A percentile compares a stretch with the other conserved stretches of the same genome.
Conservation (phyloP, 1,140 invertebrate genomes). For the Scaptodrosophila lebanonensis region DNA sequence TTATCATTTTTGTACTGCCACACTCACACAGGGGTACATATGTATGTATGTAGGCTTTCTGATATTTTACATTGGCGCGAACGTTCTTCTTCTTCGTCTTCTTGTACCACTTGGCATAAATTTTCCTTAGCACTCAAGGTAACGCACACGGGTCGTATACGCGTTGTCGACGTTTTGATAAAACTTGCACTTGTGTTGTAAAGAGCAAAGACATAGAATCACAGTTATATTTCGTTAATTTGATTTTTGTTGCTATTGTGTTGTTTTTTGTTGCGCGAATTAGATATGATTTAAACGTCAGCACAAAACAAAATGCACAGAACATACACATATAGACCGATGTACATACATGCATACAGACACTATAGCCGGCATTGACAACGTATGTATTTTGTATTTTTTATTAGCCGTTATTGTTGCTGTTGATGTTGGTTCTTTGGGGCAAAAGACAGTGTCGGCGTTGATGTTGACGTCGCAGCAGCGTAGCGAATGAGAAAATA, state of each 20-base stretch:
- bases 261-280: background rate
- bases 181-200: too few relatives aligned
- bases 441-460: constrained; percentile 3
- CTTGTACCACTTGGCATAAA: constrained; percentile 37
- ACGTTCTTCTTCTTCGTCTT: background rate
- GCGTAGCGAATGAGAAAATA: constrained; percentile 28
- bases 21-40: background rate
- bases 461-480: constrained; percentile 60
- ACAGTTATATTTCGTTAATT: constrained; percentile 6
- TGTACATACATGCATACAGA: constrained; percentile 21
- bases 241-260: constrained; percentile 16
- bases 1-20: constrained; percentile 38
- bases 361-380: constrained; percentile 36
- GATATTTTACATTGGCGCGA: too few relatives aligned
- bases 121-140: constrained; percentile 48
- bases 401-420: background rate
- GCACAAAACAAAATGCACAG: constrained; percentile 21
- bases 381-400: constrained; percentile 23
- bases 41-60: too few relatives aligned
- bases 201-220: background rate
- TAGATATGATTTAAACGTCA: constrained; percentile 32
- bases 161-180: constrained; percentile 25
- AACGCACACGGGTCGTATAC: constrained; percentile 45
- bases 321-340: constrained; percentile 1
- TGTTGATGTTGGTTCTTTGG: constrained; percentile 3